Evolutionary conservation across 1,140 invertebrate genomes (phyloP).

Genomic region (Drosophila nigromelanica): DNA sequence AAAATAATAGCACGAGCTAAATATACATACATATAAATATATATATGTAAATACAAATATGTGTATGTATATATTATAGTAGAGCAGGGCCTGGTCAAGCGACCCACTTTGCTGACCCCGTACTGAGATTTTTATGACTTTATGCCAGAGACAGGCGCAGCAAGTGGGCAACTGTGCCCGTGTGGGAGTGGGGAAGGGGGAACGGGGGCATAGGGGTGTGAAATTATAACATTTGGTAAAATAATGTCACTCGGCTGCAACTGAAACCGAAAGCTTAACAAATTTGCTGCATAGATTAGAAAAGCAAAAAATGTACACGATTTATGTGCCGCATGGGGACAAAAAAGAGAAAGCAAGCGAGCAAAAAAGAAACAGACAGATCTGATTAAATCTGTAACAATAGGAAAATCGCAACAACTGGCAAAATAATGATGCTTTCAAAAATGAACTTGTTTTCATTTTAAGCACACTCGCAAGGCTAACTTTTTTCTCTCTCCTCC

Average conservation of each 20-base stretch:
- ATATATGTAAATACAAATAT: neutral
- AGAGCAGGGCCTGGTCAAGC: conserved; percentile 57
- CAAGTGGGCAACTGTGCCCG: conserved; percentile 4
- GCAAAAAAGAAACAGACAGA: neutral
- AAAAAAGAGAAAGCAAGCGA: neutral
- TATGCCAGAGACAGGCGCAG: conserved; percentile 45
- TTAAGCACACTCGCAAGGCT: conserved; percentile 20
- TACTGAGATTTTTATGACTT: conserved; percentile 70
- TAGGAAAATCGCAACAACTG: conserved; percentile 25
- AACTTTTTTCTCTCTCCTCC: conserved; percentile 64
- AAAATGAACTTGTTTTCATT: conserved; percentile 73
- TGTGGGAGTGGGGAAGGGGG: conserved; percentile 8
- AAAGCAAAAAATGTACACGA: conserved; percentile 38
- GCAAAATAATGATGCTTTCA: conserved; percentile 62
- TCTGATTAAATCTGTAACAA: conserved; percentile 11
- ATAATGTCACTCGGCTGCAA: conserved; percentile 62
- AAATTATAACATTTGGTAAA: conserved; percentile 75
- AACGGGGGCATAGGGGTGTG: too few relatives aligned
- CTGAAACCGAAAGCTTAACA: conserved; percentile 75
- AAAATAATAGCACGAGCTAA: conserved; percentile 67
- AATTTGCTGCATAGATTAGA: conserved; percentile 71
- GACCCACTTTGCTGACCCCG: conserved; percentile 71
- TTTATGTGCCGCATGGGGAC: conserved; percentile 32
- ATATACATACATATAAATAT: neutral
- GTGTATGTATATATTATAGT: too few relatives aligned